Evolutionary conservation across 2,797 vertebrate genomes (phyloP), one percentile per base, ranked within the genome.

Genomic region (Petrocephalus sullivani): DNA sequence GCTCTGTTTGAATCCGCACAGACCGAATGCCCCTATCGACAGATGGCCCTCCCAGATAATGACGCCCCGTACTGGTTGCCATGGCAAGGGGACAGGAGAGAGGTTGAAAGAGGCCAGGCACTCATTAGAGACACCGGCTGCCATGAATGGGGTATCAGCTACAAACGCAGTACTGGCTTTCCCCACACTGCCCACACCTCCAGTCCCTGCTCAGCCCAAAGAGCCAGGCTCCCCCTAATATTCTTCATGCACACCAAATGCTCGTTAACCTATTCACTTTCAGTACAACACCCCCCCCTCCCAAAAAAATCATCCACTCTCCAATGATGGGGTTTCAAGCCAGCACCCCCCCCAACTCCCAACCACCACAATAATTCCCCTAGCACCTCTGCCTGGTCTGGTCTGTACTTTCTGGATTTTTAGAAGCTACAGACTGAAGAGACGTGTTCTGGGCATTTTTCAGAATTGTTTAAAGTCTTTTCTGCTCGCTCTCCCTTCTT

Each of bases 61-160:
- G 82, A 67, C 46, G 91, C 93, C 91, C 90, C 90, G 93, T 93
- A 93, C 91, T 92, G 91, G 96, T 96, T 96, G 95, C 96, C 95
- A 96, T 96, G 96, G 96, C 92, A 96, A 90, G 94, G 93, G 93
- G 91, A 88, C 89, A 89, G 93, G 93, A 94, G 89, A 88, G 87
- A 88, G 85, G 78, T 93, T 94, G 93, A 93, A 95, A 94, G 93
- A 92, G 94, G 94, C 94, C 94, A 93, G 92, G 89, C 89, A 92
- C 94, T 95, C 94, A 94, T 95, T 94, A 95, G 94, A 94, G 94
- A 93, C 93, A 93, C 94, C 53, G 92, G 93, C 93, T 93, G 92
- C 91, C 93, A 94, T 95, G 94, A 94, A 94, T 94, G 93, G 94
- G 41, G 37, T 82, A 56, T 88, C 54, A 46, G 87, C 87, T 28